Base-by-base conservation (phyloP, 2,797 vertebrate genomes). In the Huso huso region DNA sequence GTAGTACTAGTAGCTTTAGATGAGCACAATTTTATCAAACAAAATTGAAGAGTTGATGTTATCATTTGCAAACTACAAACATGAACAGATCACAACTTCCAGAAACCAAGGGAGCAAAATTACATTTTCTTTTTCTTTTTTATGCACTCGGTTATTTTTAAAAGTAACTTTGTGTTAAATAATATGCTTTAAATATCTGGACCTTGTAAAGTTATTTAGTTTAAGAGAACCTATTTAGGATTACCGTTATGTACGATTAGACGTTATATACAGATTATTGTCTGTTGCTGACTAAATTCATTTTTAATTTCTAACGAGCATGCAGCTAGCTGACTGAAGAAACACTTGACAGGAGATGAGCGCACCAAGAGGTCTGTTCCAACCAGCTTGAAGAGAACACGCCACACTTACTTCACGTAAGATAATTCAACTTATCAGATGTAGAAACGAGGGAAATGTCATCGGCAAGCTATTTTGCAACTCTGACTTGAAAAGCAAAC, bases 261-360 rank as follows among this genome's bases (percentile, higher is more conserved):
- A 77, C 81, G 80, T 10, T 51, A 52, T 15, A 23, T 51, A 64
- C 48, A 23, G 49, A 51, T 61, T 59, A 63, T 68, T 69, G 60
- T 62, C 63, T 60, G 68, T 71, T 63, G 70, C 65, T 74, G 73
- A 74, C 70, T 64, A 68, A 69, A 71, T 71, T 69, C 70, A 68
- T 77, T 87, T 79, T 86, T 71, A 79, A 79, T 72, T 81, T 77
- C 74, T 69, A 75, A 78, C 81, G 74, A 82, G 80, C 77, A 84
- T 81, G 82, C 84, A 80, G 84, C 75, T 66, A 70, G 67, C 69
- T 78, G 77, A 75, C 68, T 89, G 84, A 84, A 87, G 78, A 85
- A 85, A 79, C 82, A 86, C 89, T 89, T 89, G 84, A 87, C 78
- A 84, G 80, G 72, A 78, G 76, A 81, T 77, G 80, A 75, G 90